phyloP scores from a whole-genome alignment of 2,797 vertebrate species.

The Eulemur coronatus region DNA sequence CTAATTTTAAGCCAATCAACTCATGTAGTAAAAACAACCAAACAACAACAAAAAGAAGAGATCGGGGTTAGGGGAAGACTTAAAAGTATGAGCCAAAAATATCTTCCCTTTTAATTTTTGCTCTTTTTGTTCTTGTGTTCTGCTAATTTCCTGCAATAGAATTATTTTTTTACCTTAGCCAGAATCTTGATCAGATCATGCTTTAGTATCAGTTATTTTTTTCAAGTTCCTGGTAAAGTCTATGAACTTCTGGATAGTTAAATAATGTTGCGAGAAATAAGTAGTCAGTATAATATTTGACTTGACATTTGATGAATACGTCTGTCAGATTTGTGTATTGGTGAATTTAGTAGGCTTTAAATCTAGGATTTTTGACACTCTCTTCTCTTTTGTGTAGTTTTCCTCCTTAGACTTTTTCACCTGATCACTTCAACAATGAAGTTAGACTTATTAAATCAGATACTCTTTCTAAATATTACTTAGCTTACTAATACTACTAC shows the following conservation, averaged over 20 bases:
- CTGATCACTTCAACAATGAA: not conserved
- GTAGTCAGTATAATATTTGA: not conserved
- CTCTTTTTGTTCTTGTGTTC: constrained; percentile 20
- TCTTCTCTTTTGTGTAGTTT: not conserved
- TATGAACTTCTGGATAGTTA: not conserved
- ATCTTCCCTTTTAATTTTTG: not conserved
- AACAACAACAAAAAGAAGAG: not conserved
- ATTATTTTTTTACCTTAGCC: constrained; percentile 39
- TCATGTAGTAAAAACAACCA: not conserved
- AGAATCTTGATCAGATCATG: constrained; percentile 8
- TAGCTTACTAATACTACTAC: not conserved
- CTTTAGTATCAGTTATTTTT: constrained; percentile 35
- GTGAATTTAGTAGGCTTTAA: not conserved
- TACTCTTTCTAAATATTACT: not conserved
- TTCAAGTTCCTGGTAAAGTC: not conserved
- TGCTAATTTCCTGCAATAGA: not conserved
- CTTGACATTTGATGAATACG: not conserved
- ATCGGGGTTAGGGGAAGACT: not conserved
- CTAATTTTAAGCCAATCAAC: constrained; percentile 25
- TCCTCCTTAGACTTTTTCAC: not conserved
- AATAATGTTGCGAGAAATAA: not conserved
- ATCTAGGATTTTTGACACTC: not conserved
- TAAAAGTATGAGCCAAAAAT: not conserved
- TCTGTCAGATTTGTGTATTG: not conserved
- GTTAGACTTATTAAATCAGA: not conserved